Base-by-base conservation (phyloP, 2,113 vertebrate species). In the Notiomystis cincta region DNA sequence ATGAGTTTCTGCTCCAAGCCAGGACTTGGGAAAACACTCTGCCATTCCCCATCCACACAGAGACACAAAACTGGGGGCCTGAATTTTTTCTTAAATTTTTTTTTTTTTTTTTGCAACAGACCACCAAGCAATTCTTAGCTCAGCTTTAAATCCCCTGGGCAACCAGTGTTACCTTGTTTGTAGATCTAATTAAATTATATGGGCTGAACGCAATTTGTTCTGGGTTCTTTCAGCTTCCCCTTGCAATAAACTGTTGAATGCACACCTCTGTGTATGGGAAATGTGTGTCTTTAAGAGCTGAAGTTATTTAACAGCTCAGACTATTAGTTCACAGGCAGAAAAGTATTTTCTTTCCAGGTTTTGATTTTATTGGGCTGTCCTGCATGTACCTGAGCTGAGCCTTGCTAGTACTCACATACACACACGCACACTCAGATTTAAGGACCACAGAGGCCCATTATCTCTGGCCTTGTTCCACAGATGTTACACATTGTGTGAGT, bases 131-230 rank as follows among this genome's bases (percentile, higher is more conserved):
- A 86, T 89, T 90, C 92, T 83, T 94, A 75, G 69, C 45, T 53
- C 79, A 75, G 90, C 92, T 89, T 92, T 83, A 94, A 96, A 42
- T 97, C 96, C 96, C 96, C 78, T 95, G 94, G 96, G 96, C 96
- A 96, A 97, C 69, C 94, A 96, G 95, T 96, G 95, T 96, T 97
- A 97, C 96, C 96, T 95, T 96, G 96, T 97, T 96, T 96, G 96
- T 97, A 96, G 96, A 93, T 95, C 96, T 96, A 96, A 96, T 97
- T 97, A 97, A 96, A 96, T 96, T 97, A 96, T 97, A 97, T 94
- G 87, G 83, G 93, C 96, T 96, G 94, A 95, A 97, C 2, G 2
- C 96, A 97, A 97, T 97, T 97, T 97, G 95, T 96, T 96, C 96
- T 95, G 96, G 94, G 91, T 93, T 96, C 95, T 94, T 94, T 94